Conservation (phyloP, 2,113 vertebrate genomes). For the Phasianus colchicus region DNA sequence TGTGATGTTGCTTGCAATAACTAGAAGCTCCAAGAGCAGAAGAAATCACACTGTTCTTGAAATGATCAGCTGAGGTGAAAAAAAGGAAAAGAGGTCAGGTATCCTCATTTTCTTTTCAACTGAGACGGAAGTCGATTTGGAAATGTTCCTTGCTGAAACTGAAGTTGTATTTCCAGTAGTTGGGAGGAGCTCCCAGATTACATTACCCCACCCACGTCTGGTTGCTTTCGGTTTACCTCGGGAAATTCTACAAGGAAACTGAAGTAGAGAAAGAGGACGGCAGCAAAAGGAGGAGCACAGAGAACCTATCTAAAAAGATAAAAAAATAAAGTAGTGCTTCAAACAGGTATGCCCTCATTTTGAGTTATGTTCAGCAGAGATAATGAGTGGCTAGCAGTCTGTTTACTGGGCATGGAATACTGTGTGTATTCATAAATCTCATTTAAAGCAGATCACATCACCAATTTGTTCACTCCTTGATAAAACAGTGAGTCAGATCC, state of each 20-base stretch:
- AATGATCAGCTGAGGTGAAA: neutral
- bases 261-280: constrained; percentile 15
- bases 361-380: neutral
- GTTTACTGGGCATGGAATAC: neutral
- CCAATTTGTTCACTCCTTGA: neutral
- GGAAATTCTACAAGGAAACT: constrained; percentile 40
- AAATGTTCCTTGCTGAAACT: constrained; percentile 30
- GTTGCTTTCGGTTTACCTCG: constrained; percentile 45
- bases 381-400: rapidly evolving
- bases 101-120: constrained; percentile 24
- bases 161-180: constrained; percentile 59
- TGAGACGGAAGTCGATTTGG: constrained; percentile 29
- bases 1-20: neutral
- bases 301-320: neutral
- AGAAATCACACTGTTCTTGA: neutral
- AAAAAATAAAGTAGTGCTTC: neutral
- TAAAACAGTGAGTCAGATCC: constrained; percentile 1
- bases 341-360: neutral
- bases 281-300: neutral
- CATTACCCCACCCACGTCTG: constrained; percentile 58
- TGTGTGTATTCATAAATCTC: neutral
- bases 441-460: neutral
- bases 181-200: constrained; percentile 67
- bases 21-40: constrained; percentile 9
- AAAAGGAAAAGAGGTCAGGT: neutral